Base-by-base conservation (phyloP, 2,797 vertebrate species). In the Chelidonichthys spinosus region DNA sequence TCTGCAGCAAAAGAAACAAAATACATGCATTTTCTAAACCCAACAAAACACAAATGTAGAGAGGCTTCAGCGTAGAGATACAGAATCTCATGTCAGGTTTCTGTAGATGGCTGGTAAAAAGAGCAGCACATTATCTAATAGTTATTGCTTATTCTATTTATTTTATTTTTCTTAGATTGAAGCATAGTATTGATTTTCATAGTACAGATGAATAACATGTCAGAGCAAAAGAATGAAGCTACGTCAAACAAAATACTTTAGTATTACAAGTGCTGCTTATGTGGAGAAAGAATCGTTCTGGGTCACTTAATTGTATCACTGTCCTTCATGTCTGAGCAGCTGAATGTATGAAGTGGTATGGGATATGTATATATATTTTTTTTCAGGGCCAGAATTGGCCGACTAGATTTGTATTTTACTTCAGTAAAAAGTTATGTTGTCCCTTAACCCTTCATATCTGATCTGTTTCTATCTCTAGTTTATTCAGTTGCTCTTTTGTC, bases 321-420 rank as follows among this genome's bases (percentile, higher is more conserved):
- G 63, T 58, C 44, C 44, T 69, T 36, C 44, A 50, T 60, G 35
- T 47, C 17, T 50, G 35, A 68, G 18, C 63, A 32, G 65, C 10
- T 58, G 33, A 56, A 39, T 56, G n/a, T 58, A 11, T 33, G 9
- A 60, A 14, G 42, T 14, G 33, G 11, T 25, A n/a, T 32, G 46
- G n/a, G 6, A 0, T 46, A 7, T 64, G 7, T 33, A 40, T n/a
- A 18, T n/a, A n/a, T n/a, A n/a, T n/a, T n/a, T 2, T 53, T 40
- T 67, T 37, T 11, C 40, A 69, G 14, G 11, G 67, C 37, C 58
- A 35, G 25, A 69, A 18, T 32, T 67, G 3, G 52, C 40, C 33
- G 7, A 49, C 9, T 18, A 50, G 6, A 60, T 50, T 58, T 4
- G 13, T 39, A 69, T 47, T 17, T 58, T 2, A 58, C 10, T 11